phyloP scores from a whole-genome alignment of 1,140 invertebrate genomes.

The Caenorhabditis inopinata region DNA sequence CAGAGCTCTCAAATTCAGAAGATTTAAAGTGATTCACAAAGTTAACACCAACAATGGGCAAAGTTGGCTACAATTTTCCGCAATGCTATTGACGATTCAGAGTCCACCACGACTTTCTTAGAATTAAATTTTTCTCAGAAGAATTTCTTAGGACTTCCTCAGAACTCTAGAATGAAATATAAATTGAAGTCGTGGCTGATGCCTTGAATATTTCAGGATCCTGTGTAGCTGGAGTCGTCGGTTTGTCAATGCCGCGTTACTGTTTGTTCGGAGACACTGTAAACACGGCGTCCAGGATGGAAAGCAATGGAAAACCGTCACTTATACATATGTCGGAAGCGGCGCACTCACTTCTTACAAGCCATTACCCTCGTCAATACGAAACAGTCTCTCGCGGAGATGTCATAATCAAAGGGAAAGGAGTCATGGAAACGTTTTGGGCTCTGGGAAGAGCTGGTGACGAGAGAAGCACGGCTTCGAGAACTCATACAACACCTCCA shows the following conservation, averaged over 20 bases:
- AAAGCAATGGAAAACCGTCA: slow-evolving; percentile 69
- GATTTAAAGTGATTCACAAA: too few relatives aligned
- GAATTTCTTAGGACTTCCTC: too few relatives aligned
- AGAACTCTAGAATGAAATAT: too few relatives aligned
- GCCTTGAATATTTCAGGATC: slow-evolving; percentile 54
- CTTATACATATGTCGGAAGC: slow-evolving; percentile 59
- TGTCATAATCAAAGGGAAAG: slow-evolving; percentile 70
- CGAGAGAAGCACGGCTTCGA: background rate
- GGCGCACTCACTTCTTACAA: slow-evolving; percentile 53
- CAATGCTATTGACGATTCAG: too few relatives aligned
- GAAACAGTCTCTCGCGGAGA: slow-evolving; percentile 58
- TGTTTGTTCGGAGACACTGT: slow-evolving; percentile 84
- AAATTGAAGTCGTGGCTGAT: too few relatives aligned
- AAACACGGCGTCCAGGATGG: slow-evolving; percentile 87
- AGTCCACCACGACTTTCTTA: too few relatives aligned
- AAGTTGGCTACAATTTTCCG: too few relatives aligned
- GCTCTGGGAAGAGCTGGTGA: slow-evolving; percentile 68
- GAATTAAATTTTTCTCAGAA: too few relatives aligned
- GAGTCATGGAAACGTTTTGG: slow-evolving; percentile 90
- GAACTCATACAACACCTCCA: background rate
- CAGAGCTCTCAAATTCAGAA: too few relatives aligned
- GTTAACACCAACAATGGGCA: too few relatives aligned
- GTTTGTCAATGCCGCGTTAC: slow-evolving; percentile 68
- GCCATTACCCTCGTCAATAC: slow-evolving; percentile 55
- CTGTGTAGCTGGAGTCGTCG: slow-evolving; percentile 67